Conservation (phyloP, 2,888 invertebrate species). For the Melieria omissa region DNA sequence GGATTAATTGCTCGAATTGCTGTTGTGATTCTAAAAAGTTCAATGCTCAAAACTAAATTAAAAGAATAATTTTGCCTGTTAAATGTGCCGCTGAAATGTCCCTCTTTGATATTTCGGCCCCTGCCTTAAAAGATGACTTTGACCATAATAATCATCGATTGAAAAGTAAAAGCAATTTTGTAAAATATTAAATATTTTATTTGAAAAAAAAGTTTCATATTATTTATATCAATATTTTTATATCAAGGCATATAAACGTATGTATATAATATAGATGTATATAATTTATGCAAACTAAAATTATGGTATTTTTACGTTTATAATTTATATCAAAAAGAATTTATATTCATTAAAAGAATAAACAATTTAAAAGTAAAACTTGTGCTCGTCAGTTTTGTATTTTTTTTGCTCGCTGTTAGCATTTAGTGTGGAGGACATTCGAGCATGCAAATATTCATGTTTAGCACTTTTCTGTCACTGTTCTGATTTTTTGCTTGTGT, state of each 20-base stretch:
- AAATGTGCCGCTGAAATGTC: no score
- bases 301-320: constrained; percentile 23
- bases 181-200: constrained; percentile 34
- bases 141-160: not conserved
- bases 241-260: constrained; percentile 43
- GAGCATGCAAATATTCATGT: no score
- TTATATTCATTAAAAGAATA: constrained; percentile 4
- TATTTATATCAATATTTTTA: constrained; percentile 16
- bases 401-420: not conserved
- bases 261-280: constrained; percentile 45
- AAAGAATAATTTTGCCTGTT: not conserved
- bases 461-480: no score
- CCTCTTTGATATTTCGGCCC: no score
- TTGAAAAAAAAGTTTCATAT: constrained; percentile 20
- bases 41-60: not conserved
- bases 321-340: constrained; percentile 12
- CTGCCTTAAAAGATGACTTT: no score
- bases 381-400: not conserved
- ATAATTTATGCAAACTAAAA: constrained; percentile 44
- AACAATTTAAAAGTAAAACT: constrained; percentile 6
- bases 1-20: no score
- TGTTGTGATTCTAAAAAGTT: not conserved
- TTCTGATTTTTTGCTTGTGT: no score
- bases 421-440: not conserved
- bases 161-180: constrained; percentile 13